phyloP scores from a whole-genome alignment of 30 jellyfish, hydroid and myxozoan species.

The Sanderia malayensis region DNA sequence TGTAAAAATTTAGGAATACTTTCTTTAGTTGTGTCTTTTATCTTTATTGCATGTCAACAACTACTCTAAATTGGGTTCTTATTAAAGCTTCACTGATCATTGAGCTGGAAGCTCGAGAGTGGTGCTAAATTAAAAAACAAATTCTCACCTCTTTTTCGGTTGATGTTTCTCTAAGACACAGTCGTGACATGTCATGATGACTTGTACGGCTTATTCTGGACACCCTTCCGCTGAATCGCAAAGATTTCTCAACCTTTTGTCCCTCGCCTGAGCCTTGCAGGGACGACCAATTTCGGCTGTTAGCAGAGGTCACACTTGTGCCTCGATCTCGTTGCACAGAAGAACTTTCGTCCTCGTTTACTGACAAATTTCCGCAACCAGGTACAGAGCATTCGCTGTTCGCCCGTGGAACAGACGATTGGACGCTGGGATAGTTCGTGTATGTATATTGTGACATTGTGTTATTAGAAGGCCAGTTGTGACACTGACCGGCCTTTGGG shows the following conservation, averaged over 20 bases:
- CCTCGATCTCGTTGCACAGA: not conserved
- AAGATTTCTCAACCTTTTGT: slow-evolving; percentile 36
- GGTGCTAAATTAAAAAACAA: no score
- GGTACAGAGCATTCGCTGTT: slow-evolving; percentile 46
- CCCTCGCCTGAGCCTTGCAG: slow-evolving; percentile 18
- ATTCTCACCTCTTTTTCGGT: slow-evolving; percentile 61
- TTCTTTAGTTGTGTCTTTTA: no score
- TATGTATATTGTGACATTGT: not conserved
- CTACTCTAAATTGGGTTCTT: no score
- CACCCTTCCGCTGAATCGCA: slow-evolving; percentile 62
- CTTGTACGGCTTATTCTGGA: slow-evolving; percentile 64
- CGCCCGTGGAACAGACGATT: slow-evolving; percentile 15
- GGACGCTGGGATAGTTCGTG: not conserved
- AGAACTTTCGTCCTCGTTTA: slow-evolving; percentile 20
- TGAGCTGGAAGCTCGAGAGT: no score
- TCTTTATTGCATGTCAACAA: no score
- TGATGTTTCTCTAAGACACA: slow-evolving; percentile 66
- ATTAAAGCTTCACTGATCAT: no score
- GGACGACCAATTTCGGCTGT: not conserved
- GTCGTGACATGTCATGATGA: slow-evolving; percentile 72
- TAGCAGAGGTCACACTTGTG: not conserved
- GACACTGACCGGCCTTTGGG: not conserved
- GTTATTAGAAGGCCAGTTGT: not conserved
- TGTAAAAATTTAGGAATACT: no score
- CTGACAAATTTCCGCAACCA: not conserved